These are phyloP conservation scores for Manis pentadactyla DNA, from an alignment of 2,797 vertebrate genomes.

Conservation along the genomic window DNA sequence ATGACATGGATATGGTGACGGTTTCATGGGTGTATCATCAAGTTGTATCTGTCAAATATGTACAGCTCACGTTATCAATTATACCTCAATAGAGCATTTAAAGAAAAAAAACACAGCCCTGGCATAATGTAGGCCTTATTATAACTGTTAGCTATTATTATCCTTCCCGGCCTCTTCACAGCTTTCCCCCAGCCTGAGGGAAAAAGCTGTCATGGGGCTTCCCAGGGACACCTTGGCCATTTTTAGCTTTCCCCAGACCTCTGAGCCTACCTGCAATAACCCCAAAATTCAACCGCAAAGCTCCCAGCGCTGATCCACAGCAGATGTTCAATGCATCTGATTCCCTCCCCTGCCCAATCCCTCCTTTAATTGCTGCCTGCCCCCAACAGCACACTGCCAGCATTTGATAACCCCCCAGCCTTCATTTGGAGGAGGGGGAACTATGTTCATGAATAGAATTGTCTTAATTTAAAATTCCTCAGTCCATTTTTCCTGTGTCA, in stretches of 20 bases:
- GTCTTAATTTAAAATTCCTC: not conserved
- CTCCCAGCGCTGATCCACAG: not conserved
- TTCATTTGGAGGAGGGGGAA: not conserved
- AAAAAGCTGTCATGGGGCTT: not conserved
- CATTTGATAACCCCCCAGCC: not conserved
- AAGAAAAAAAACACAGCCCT: not conserved
- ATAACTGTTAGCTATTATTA: not conserved
- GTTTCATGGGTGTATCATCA: not conserved
- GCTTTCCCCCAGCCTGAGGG: not conserved
- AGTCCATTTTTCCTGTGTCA: not conserved
- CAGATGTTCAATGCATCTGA: not conserved
- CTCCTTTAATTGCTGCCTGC: not conserved
- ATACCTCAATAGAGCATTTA: not conserved
- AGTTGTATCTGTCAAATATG: not conserved
- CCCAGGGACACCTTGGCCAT: too few species aligned
- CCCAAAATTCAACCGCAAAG: not conserved
- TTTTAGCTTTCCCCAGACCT: not conserved
- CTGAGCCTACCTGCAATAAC: not conserved
- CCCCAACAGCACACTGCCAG: not conserved
- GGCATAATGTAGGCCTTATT: not conserved
- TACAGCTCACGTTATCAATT: not conserved
- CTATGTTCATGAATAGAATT: not conserved
- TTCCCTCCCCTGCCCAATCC: not conserved
- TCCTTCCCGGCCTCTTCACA: not conserved
- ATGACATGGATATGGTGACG: not conserved